Evolutionary conservation across 2,113 vertebrate genomes (phyloP).

Genomic region (Oreocharis arfaki): DNA sequence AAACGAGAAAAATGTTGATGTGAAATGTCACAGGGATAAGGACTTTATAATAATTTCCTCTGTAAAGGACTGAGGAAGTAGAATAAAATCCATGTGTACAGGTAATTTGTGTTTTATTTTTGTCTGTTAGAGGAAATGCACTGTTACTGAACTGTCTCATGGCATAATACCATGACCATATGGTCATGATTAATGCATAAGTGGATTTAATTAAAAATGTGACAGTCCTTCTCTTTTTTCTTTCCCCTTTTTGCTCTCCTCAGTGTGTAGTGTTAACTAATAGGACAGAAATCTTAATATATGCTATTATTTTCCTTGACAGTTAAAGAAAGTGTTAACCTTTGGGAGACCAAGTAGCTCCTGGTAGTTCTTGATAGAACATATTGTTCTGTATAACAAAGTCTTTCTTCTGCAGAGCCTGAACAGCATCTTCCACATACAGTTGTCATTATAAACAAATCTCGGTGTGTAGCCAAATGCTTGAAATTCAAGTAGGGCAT

Average conservation of each 20-base stretch:
- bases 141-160: not conserved
- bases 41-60: not conserved
- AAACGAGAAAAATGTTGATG: not conserved
- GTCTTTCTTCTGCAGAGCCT: not conserved
- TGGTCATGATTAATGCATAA: not conserved
- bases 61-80: not conserved
- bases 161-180: not conserved
- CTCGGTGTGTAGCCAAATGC: rapidly evolving
- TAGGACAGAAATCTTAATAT: not conserved
- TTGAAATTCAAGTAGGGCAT: not conserved
- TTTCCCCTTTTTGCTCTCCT: not conserved
- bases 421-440: not conserved
- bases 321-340: not conserved
- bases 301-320: not conserved
- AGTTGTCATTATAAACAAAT: not conserved
- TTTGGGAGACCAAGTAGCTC: not conserved
- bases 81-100: not conserved
- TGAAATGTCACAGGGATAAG: not conserved
- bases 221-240: not conserved
- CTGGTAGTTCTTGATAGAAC: not conserved
- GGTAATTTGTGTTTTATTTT: not conserved
- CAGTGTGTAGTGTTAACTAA: not conserved
- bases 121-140: not conserved
- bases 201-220: not conserved
- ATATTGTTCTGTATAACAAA: not conserved